Conservation (phyloP, 1,140 invertebrate genomes). For the Brachionus rotundiformis region DNA sequence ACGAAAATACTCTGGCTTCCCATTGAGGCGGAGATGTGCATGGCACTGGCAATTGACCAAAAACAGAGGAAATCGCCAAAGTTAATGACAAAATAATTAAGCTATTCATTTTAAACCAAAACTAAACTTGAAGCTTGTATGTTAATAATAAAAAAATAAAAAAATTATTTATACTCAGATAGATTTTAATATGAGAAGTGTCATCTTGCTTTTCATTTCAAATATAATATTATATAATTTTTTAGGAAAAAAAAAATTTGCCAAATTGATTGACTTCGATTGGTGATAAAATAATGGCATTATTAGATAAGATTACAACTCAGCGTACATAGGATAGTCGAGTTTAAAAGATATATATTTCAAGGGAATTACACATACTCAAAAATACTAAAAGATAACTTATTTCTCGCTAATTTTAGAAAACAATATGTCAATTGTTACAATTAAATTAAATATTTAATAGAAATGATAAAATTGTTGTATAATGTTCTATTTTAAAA, state of each 20-base stretch:
- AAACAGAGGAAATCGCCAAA: conserved; percentile 24
- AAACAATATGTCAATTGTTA: neutral
- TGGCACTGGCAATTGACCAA: conserved; percentile 32
- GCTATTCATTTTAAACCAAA: neutral
- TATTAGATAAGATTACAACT: neutral
- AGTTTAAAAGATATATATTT: neutral
- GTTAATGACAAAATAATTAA: conserved; percentile 1
- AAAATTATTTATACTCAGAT: neutral
- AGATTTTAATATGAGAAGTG: neutral
- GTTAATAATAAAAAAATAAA: neutral
- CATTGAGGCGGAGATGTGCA: conserved; percentile 47
- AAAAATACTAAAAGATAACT: neutral
- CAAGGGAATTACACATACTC: neutral
- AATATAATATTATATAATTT: neutral
- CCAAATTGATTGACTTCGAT: neutral
- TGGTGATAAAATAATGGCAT: neutral
- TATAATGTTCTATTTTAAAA: too few relatives aligned
- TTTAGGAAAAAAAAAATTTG: conserved; percentile 9
- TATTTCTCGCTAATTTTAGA: neutral
- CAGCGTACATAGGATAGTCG: neutral
- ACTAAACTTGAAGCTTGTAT: neutral
- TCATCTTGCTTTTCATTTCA: neutral
- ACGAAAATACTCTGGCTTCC: conserved; percentile 42
- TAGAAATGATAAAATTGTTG: too few relatives aligned
- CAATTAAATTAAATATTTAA: neutral